phyloP scores from a whole-genome alignment of 2,888 invertebrate species.

The Asteroscopus sphinx region DNA sequence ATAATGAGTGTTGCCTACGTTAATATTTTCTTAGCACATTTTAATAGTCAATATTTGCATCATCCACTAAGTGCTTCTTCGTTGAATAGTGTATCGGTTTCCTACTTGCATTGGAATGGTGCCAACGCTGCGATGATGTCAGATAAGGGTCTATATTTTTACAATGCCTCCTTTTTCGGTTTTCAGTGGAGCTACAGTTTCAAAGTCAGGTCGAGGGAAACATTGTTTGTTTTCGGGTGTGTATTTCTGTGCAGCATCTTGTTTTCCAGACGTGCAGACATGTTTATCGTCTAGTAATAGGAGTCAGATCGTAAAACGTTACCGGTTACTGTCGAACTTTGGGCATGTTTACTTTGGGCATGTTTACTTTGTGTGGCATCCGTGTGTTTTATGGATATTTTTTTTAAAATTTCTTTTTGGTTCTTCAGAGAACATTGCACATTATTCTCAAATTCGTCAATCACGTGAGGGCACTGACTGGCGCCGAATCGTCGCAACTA shows the following conservation, averaged over 20 bases:
- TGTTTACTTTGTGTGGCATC: constrained; percentile 69
- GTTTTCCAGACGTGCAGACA: constrained; percentile 74
- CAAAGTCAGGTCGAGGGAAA: constrained; percentile 58
- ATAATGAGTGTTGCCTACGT: constrained; percentile 35
- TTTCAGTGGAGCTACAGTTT: constrained; percentile 46
- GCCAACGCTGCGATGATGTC: constrained; percentile 64
- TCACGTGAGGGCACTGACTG: constrained; percentile 49
- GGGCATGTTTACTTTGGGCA: constrained; percentile 71
- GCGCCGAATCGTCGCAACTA: constrained; percentile 77
- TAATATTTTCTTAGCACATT: constrained; percentile 25
- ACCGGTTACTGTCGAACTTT: constrained; percentile 71
- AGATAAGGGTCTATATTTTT: constrained; percentile 49
- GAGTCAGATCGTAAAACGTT: constrained; percentile 76
- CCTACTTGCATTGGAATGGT: constrained; percentile 62
- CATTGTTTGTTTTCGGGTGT: constrained; percentile 75
- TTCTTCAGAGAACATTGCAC: constrained; percentile 11
- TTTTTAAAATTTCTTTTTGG: constrained; percentile 20
- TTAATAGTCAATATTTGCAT: constrained; percentile 36
- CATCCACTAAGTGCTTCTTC: constrained; percentile 52
- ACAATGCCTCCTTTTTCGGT: constrained; percentile 38
- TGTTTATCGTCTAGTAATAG: constrained; percentile 82
- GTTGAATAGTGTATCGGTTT: constrained; percentile 63
- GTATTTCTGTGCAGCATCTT: constrained; percentile 78
- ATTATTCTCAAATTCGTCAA: constrained; percentile 42
- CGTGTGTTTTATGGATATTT: constrained; percentile 37